Percentiles rank a stretch among this genome's conserved stretches.
phyloP scores from a whole-genome alignment of 2,113 vertebrate species.

The Actenoides hombroni region DNA sequence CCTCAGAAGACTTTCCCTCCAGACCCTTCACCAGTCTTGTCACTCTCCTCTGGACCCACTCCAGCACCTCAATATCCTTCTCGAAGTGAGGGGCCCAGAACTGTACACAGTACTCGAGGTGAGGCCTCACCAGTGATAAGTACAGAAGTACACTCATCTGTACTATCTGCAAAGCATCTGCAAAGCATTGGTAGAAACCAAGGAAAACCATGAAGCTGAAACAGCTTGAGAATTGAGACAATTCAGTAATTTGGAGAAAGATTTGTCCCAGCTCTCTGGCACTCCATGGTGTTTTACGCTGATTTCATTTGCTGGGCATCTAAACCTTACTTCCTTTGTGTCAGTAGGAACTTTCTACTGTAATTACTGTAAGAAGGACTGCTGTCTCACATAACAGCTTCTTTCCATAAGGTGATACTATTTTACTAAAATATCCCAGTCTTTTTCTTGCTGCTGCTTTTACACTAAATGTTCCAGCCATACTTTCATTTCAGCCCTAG shows the following conservation, averaged over 20 bases:
- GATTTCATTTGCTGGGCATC: not conserved
- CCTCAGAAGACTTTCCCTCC: too few relatives aligned
- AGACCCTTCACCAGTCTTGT: too few relatives aligned
- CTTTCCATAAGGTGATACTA: not conserved
- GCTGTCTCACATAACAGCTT: not conserved
- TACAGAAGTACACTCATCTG: not conserved
- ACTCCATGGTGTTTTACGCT: not conserved
- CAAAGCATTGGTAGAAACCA: not conserved
- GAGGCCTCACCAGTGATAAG: too few relatives aligned
- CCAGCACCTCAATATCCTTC: too few relatives aligned
- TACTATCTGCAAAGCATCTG: not conserved
- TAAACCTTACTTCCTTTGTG: not conserved
- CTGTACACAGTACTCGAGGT: too few relatives aligned
- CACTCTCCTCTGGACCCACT: too few relatives aligned
- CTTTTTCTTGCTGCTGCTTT: not conserved
- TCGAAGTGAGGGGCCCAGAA: too few relatives aligned
- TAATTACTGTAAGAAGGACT: not conserved
- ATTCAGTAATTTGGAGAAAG: not conserved
- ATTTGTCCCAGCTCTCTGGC: not conserved
- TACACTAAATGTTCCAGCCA: not conserved
- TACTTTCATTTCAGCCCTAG: not conserved
- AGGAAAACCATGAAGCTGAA: not conserved
- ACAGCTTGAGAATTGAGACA: not conserved
- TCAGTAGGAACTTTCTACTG: not conserved
- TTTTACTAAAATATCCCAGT: rapidly evolving